These are phyloP conservation scores for Xiphorhynchus erythropygius DNA, from an alignment of 2,797 vertebrate species.

Conservation along the genomic window DNA sequence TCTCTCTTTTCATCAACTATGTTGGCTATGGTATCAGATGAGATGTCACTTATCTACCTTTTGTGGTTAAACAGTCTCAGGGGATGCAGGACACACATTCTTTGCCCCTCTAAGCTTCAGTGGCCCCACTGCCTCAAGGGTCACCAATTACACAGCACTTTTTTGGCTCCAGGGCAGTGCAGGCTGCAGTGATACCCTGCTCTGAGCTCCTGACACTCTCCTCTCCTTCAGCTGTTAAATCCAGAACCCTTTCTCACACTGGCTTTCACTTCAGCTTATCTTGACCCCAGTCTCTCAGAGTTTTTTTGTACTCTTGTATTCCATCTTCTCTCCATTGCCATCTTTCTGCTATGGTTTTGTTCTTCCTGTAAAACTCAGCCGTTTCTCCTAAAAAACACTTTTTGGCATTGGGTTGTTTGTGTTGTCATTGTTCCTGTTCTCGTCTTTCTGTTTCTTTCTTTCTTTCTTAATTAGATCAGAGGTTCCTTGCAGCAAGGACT, in stretches of 20 bases:
- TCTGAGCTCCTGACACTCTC: neutral
- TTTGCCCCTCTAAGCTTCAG: neutral
- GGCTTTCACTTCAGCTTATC: neutral
- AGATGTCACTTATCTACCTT: neutral
- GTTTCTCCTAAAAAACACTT: neutral
- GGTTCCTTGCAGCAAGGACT: neutral
- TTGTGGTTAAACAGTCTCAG: neutral
- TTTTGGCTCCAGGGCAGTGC: neutral
- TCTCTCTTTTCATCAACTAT: neutral
- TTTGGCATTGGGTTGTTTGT: neutral
- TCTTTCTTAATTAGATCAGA: neutral
- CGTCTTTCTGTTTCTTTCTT: neutral
- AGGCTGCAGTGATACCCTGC: neutral
- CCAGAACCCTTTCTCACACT: neutral
- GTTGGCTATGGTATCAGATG: neutral
- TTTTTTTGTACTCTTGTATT: neutral
- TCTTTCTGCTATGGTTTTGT: neutral
- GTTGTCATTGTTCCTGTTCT: neutral
- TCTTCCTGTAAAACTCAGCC: neutral
- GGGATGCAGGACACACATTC: neutral
- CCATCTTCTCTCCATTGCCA: neutral
- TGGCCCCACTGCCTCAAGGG: neutral
- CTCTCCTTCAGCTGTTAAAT: neutral
- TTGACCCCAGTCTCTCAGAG: neutral
- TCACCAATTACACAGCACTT: neutral